phyloP scores from a whole-genome alignment of 2,888 invertebrate genomes.

The Archips crataeganus region DNA sequence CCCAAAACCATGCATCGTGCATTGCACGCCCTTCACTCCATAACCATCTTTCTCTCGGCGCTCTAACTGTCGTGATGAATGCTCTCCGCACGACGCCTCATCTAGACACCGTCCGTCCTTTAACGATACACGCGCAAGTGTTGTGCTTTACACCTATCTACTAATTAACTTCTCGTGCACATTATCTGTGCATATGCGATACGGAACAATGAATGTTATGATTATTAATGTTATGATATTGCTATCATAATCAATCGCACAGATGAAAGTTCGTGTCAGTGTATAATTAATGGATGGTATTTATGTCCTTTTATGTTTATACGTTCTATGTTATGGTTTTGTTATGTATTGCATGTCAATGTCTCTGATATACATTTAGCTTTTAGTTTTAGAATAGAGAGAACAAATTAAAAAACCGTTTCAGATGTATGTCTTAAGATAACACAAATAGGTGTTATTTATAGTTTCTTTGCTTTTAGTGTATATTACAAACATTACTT shows the following conservation, averaged over 20 bases:
- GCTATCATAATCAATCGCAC: constrained; percentile 17
- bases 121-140: constrained; percentile 35
- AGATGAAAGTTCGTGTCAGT: constrained; percentile 23
- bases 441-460: constrained; percentile 1
- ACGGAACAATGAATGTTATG: constrained; percentile 19
- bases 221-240: constrained; percentile 12
- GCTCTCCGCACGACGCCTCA: constrained; percentile 45
- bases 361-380: constrained; percentile 39
- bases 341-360: constrained; percentile 70
- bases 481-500: neutral
- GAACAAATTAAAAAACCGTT: neutral
- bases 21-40: constrained; percentile 68
- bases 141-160: constrained; percentile 27
- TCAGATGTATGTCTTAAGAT: neutral
- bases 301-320: constrained; percentile 13
- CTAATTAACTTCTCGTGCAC: constrained; percentile 26
- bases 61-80: constrained; percentile 44
- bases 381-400: constrained; percentile 24
- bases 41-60: constrained; percentile 63
- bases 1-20: constrained; percentile 77
- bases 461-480: neutral
- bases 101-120: constrained; percentile 25
- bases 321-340: constrained; percentile 45
- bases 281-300: constrained; percentile 39
- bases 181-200: constrained; percentile 21